phyloP scores from a whole-genome alignment of 1,140 invertebrate species.

The Tribolium madens region DNA sequence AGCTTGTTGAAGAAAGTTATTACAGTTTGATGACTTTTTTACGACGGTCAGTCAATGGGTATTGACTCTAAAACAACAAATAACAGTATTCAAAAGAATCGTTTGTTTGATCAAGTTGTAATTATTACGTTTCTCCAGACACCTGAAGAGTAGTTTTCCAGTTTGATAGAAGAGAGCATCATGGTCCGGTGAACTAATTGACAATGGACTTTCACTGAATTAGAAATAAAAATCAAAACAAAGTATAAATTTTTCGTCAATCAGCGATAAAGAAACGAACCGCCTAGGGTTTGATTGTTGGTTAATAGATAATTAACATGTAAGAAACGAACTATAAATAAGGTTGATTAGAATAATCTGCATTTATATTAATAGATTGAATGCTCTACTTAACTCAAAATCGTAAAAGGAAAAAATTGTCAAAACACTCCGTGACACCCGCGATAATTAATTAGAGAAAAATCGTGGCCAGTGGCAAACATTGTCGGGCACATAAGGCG shows the following conservation, averaged over 20 bases:
- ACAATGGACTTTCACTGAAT: slow-evolving; percentile 41
- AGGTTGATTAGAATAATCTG: slow-evolving; percentile 27
- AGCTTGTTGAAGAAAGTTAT: slow-evolving; percentile 7
- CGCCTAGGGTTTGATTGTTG: neutral
- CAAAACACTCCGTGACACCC: slow-evolving; percentile 3
- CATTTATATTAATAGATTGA: slow-evolving; percentile 31
- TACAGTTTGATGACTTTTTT: slow-evolving; percentile 17
- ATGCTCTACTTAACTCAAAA: slow-evolving; percentile 35
- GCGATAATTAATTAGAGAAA: slow-evolving; percentile 28
- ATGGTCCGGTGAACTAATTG: slow-evolving; percentile 42
- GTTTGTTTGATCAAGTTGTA: neutral
- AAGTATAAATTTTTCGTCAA: neutral
- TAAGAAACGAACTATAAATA: slow-evolving; percentile 24
- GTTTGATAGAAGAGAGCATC: slow-evolving; percentile 27
- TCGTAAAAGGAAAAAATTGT: slow-evolving; percentile 22
- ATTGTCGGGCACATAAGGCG: slow-evolving; percentile 35
- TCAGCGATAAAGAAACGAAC: neutral
- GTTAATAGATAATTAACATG: slow-evolving; percentile 35
- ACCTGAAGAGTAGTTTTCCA: slow-evolving; percentile 25
- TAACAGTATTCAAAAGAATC: neutral
- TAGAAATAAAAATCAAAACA: slow-evolving; percentile 24
- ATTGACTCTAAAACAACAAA: neutral
- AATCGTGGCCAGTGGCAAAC: neutral
- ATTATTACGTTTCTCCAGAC: neutral
- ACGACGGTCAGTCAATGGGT: neutral